Conservation (phyloP, 23 tunicate species). For the Styela plicata region DNA sequence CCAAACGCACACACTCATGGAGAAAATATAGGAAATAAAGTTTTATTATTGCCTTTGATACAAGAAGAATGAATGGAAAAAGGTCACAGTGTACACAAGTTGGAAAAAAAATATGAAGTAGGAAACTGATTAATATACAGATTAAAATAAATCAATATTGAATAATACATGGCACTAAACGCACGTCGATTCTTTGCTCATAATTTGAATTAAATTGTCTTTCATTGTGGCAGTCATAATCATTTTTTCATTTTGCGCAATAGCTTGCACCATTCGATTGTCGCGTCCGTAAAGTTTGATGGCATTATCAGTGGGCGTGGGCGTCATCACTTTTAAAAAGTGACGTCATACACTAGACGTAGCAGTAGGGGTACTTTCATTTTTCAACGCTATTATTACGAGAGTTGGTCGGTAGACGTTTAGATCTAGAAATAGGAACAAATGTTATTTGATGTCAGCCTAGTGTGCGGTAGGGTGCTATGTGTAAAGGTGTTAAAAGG, state of each 20-base stretch:
- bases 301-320: neutral
- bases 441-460: constrained; percentile 1
- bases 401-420: neutral
- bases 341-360: constrained; percentile 2
- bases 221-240: neutral
- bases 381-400: neutral
- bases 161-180: too few relatives aligned
- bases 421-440: neutral
- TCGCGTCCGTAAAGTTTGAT: neutral
- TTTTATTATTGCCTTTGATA: neutral
- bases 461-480: constrained; percentile 74
- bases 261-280: neutral
- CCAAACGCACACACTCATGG: too few relatives aligned
- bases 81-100: neutral
- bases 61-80: neutral
- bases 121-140: neutral
- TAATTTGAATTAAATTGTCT: neutral
- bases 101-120: neutral
- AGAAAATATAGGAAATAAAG: too few relatives aligned
- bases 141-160: neutral
- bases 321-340: neutral
- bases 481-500: constrained; percentile 78
- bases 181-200: constrained; percentile 35
- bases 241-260: too few relatives aligned
- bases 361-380: neutral